Evolutionary conservation across 1,140 invertebrate species (phyloP), one percentile per base, ranked within the genome.

Genomic region (Battus philenor): DNA sequence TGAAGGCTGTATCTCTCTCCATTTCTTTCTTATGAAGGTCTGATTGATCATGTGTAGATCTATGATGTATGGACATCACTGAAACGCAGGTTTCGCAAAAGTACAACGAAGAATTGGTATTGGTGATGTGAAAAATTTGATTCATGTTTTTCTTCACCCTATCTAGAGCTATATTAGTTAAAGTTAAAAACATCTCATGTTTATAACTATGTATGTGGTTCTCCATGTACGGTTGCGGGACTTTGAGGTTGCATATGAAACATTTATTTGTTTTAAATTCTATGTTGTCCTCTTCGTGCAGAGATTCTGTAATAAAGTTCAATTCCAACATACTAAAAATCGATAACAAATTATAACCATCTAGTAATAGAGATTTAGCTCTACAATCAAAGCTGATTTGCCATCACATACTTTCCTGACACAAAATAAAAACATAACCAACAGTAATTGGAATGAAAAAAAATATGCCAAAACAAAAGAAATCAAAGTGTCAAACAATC

Each of bases 291-390:
- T 34, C 16, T n/a, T n/a, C n/a, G n/a, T n/a, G n/a, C 8, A 16
- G 18, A 9, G 32, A 18, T 17, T 34, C 32, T 34, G 32, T 16
- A 34, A 29, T 9, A 6, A 17, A 33, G n/a, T n/a, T n/a, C n/a
- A n/a, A n/a, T n/a, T n/a, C n/a, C n/a, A n/a, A n/a, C n/a, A n/a
- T n/a, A n/a, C n/a, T n/a, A n/a, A n/a, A n/a, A n/a, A n/a, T n/a
- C n/a, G n/a, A n/a, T n/a, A n/a, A n/a, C n/a, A n/a, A n/a, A n/a
- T n/a, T n/a, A n/a, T n/a, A n/a, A n/a, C n/a, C n/a, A n/a, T n/a
- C n/a, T n/a, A n/a, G n/a, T n/a, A n/a, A n/a, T n/a, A n/a, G n/a
- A n/a, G n/a, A n/a, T n/a, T n/a, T n/a, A n/a, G n/a, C n/a, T n/a
- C n/a, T n/a, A n/a, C n/a, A n/a, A n/a, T n/a, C n/a, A n/a, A n/a